Base-by-base conservation (phyloP, 1,140 invertebrate species). In the Drosophila littoralis region DNA sequence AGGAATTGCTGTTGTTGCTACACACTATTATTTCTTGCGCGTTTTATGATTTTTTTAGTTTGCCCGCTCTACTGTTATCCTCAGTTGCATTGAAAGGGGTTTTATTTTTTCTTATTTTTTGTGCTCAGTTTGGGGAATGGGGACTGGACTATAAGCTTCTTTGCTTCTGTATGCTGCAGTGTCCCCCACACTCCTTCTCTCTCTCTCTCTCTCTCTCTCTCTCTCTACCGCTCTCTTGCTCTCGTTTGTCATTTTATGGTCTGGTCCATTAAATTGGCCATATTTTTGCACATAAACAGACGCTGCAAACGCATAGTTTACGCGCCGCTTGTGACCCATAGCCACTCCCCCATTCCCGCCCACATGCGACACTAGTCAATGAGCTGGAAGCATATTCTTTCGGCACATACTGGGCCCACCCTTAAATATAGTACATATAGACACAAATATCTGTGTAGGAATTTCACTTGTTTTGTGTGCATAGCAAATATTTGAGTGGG, bases 221-320 rank as follows among this genome's bases (percentile, higher is more conserved):
- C 9, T 38, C 13, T 22, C 43, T 35, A 1, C 5, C 9, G 13
- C 38, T 52, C 13, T 35, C 12, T 1, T 35, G 10, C 12, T 50
- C 33, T 33, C 9, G 10, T 2, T 22, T 50, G 40, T 55, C 43
- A 46, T 51, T 75, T 77, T 77, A 77, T 75, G 71, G 65, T 40
- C 70, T 52, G 72, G 54, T 45, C 66, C 76, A 78, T 78, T 78
- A 75, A 75, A 78, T 78, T 75, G 72, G 60, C 76, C 60, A 75
- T 71, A 75, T 75, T 75, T 78, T 57, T 78, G 66, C 72, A 38
- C 76, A 78, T 78, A 75, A 78, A 50, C 46, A 65, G 55, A 17
- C 46, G 54, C 38, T 77, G 69, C 57, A 77, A 52, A 61, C 43
- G 59, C 54, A 50, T 63, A 67, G 75, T 67, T 63, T 55, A 40